Base-by-base conservation (phyloP, 2,888 invertebrate genomes). In the Tenthredo livida region DNA sequence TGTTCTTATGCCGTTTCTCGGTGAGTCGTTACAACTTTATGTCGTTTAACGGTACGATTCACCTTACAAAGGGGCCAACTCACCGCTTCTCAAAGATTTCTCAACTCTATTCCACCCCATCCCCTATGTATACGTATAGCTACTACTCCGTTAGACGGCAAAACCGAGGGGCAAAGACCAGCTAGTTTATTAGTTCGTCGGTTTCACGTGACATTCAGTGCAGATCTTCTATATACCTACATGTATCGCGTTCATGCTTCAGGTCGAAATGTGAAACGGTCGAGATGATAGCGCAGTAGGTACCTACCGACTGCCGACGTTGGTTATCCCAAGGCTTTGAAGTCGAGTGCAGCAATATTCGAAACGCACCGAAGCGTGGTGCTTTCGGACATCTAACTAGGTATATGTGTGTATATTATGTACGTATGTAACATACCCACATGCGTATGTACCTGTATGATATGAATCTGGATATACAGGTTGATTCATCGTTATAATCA, bases 21-120 rank as follows among this genome's bases (percentile, higher is more conserved):
- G 10, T 15, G 43, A 67, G 47, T 83, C 83, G 83, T 83, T 83
- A 83, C 67, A 83, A 83, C 83, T 83, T 83, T 83, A 83, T 83
- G 67, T 61, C 83, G 70, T 83, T 83, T 70, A 83, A 83, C 65
- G 67, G 43, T 67, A 83, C 65, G 83, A 83, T 83, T 83, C 65
- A 80, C 80, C 80, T 12, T 61, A 33, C n/a, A 29, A 61, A 80
- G n/a, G 29, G n/a, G 61, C 12, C 54, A 17, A 25, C 6, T 40
- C 61, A 80, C 54, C 29, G 37, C 40, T 50, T 17, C n/a, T 73
- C 72, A 73, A 73, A 43, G 72, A 73, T 43, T 73, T 43, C 72
- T 73, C 72, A 43, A 73, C 72, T 73, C 72, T 43, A 25, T 43
- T 33, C 17, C 17, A 21, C 33, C 33, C 29, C 67, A 29, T 6